Base-by-base conservation (phyloP, 1,140 invertebrate genomes). In the Hycleus phaleratus region DNA sequence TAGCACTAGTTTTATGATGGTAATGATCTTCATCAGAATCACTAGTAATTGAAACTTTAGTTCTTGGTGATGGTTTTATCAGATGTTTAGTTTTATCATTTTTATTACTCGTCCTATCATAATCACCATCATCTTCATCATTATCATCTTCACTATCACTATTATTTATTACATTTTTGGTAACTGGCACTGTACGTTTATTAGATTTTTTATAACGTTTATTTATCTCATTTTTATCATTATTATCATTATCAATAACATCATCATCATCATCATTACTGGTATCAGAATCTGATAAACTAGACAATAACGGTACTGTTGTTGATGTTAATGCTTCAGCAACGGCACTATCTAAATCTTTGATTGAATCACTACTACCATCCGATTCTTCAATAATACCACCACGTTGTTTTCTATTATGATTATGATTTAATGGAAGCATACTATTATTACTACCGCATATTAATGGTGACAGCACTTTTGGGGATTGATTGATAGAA, bases 291-390 rank as follows among this genome's bases (percentile, higher is more conserved):
- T 59, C 72, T 1, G 70, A 73, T 12, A 71, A 63, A 62, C 69
- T 70, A 2, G 69, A 69, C 26, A 73, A 44, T n/a, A 68, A 52
- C 7, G 65, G 63, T 7, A 62, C 49, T 3, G 62, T 45, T 3
- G 32, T 56, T 26, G 61, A 59, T 1, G 60, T 62, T 1, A 70
- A 53, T 4, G 76, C 75, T 53, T 76, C 74, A 3, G 75, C 77
- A 10, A 79, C 65, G 0, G 76, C 75, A 53, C 71, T 73, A 54
- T 75, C 73, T 4, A 79, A 64, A 59, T 78, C 71, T 63, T 77
- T 75, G 2, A 69, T 68, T 3, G 72, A 72, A 61, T 77, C 75
- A 49, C 75, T 73, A 10, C 9, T 42, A 46, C 70, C 71, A 46
- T 77, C 75, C 0, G 76, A 71, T 61, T 74, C 73, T 49, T 67